Evolutionary conservation across 1,140 invertebrate genomes (phyloP).

Genomic region (Drosophila tristis): DNA sequence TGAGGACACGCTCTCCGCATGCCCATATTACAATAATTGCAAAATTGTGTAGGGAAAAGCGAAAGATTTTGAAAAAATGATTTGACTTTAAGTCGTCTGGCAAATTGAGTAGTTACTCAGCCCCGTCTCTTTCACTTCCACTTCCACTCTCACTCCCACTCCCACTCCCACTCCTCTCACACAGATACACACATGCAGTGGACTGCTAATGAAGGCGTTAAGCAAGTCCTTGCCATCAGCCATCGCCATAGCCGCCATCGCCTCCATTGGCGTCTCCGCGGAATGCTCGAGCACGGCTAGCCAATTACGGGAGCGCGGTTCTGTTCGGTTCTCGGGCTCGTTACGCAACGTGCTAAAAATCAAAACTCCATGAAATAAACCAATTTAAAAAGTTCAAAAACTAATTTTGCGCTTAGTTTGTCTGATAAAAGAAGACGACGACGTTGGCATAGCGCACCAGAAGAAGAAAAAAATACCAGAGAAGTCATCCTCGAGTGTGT

Average conservation of each 20-base stretch:
- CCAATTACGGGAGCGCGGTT: slow-evolving; percentile 67
- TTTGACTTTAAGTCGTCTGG: slow-evolving; percentile 71
- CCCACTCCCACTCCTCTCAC: neutral
- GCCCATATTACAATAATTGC: slow-evolving; percentile 76
- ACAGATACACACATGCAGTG: slow-evolving; percentile 18
- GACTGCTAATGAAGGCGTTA: slow-evolving; percentile 75
- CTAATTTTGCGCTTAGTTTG: slow-evolving; percentile 84
- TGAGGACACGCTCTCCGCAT: slow-evolving; percentile 38
- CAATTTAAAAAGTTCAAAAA: slow-evolving; percentile 84
- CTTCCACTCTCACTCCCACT: neutral
- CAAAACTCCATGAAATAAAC: slow-evolving; percentile 84
- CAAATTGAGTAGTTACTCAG: slow-evolving; percentile 75
- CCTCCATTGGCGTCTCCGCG: slow-evolving; percentile 20
- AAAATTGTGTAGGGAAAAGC: slow-evolving; percentile 64
- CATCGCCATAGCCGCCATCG: neutral
- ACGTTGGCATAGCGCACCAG: slow-evolving; percentile 34
- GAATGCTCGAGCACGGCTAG: slow-evolving; percentile 56
- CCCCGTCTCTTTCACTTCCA: slow-evolving; percentile 3
- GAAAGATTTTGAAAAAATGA: slow-evolving; percentile 68
- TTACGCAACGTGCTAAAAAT: slow-evolving; percentile 83
- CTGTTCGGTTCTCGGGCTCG: slow-evolving; percentile 61
- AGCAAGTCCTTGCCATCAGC: slow-evolving; percentile 40
- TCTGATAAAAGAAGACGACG: slow-evolving; percentile 78
- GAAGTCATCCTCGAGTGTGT: slow-evolving; percentile 48
- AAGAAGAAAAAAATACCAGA: slow-evolving; percentile 30